Evolutionary conservation across 2,797 vertebrate species (phyloP).

Genomic region (Micrastur ruficollis): DNA sequence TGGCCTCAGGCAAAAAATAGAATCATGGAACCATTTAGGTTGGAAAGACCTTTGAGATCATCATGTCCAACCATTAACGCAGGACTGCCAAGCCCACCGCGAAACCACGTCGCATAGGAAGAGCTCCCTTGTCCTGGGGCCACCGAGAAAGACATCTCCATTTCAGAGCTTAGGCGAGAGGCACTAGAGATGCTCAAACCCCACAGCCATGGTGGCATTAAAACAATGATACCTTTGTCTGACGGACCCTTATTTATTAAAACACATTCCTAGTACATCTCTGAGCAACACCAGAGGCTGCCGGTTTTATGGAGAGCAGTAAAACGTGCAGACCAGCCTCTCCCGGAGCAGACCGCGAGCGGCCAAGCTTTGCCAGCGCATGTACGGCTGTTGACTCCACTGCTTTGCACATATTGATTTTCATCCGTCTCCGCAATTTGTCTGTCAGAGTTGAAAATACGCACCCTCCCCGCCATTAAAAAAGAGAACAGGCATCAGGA

Average conservation of each 20-base stretch:
- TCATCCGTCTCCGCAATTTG: not conserved
- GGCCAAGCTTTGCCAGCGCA: not conserved
- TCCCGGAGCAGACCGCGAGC: not conserved
- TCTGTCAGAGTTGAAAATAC: not conserved
- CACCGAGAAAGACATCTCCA: not conserved
- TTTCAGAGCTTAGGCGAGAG: not conserved
- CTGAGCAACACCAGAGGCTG: slow-evolving; percentile 1
- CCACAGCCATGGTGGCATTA: accelerated
- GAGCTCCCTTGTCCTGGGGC: not conserved
- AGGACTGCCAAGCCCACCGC: no score
- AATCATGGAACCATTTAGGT: no score
- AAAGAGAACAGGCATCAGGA: not conserved
- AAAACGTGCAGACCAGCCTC: not conserved
- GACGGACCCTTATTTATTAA: not conserved
- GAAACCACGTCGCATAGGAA: no score
- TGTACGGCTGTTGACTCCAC: accelerated
- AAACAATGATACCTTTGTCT: not conserved
- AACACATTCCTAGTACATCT: not conserved
- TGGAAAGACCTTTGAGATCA: no score
- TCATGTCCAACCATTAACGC: no score
- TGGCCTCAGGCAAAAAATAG: not conserved
- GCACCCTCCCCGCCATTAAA: not conserved
- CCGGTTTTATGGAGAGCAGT: not conserved
- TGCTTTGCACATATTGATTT: not conserved
- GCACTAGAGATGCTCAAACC: not conserved